These are phyloP conservation scores for Ciconia boyciana DNA, from an alignment of 2,113 vertebrate genomes.

Conservation along the genomic window DNA sequence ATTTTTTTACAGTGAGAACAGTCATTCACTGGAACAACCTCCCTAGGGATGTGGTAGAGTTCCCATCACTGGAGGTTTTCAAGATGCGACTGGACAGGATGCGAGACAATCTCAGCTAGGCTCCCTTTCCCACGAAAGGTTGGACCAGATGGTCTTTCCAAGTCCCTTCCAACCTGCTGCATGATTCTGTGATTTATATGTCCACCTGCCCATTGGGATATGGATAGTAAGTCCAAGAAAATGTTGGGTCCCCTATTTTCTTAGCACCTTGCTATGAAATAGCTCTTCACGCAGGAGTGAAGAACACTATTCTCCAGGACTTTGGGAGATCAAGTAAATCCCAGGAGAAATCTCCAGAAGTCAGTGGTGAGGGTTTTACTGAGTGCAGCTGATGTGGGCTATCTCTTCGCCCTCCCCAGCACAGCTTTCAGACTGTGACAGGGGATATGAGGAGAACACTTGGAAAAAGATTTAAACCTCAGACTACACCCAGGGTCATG, in stretches of 20 bases:
- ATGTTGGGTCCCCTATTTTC: background rate
- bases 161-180: background rate
- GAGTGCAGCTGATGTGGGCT: background rate
- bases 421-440: background rate
- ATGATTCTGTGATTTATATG: background rate
- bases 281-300: background rate
- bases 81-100: background rate
- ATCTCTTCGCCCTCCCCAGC: background rate
- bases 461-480: background rate
- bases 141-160: background rate
- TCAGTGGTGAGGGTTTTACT: background rate
- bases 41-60: background rate
- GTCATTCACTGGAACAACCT: background rate
- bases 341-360: background rate
- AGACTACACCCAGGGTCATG: accelerated
- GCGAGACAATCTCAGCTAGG: background rate
- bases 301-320: background rate
- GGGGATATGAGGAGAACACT: background rate
- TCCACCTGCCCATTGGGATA: too few species aligned
- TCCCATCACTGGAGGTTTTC: background rate
- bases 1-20: background rate
- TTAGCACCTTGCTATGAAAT: background rate
- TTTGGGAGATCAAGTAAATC: background rate
- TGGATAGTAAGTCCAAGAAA: background rate
- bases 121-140: background rate